Conservation (phyloP, 2,797 vertebrate species). For the Bovichtus variegatus region DNA sequence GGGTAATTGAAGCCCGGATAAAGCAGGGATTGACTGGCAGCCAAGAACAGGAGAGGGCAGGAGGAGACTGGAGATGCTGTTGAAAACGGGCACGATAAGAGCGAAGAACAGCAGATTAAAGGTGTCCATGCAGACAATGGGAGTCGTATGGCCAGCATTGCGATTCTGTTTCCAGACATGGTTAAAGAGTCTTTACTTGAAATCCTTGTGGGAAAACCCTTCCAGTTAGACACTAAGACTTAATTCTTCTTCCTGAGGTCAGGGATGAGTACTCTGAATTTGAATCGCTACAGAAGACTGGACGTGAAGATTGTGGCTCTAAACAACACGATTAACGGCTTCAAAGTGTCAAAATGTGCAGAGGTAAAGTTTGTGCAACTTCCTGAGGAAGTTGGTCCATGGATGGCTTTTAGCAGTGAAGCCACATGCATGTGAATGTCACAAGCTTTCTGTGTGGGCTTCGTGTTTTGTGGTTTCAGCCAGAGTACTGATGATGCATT, state of each 20-base stretch:
- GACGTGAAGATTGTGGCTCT: neutral
- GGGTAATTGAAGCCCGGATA: slow-evolving; percentile 39
- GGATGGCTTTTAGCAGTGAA: slow-evolving; percentile 4
- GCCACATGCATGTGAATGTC: slow-evolving; percentile 24
- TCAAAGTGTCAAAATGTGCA: slow-evolving; percentile 48
- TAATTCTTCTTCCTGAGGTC: neutral
- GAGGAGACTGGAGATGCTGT: slow-evolving; percentile 23
- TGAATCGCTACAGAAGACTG: neutral
- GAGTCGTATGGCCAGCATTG: neutral
- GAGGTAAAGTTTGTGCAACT: slow-evolving; percentile 54
- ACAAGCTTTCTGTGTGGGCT: slow-evolving; percentile 23
- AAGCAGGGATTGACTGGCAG: slow-evolving; percentile 64
- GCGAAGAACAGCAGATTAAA: slow-evolving; percentile 10
- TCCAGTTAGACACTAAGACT: neutral
- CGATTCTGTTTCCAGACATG: neutral
- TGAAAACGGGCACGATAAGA: slow-evolving; percentile 8
- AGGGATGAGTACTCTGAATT: neutral
- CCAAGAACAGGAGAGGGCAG: slow-evolving; percentile 54
- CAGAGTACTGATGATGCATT: neutral
- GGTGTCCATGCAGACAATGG: neutral
- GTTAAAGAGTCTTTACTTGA: neutral
- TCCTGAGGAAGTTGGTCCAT: slow-evolving; percentile 75
- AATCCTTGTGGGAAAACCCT: neutral
- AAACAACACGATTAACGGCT: too few species aligned
- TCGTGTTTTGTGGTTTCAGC: neutral